These are phyloP conservation scores for Stictocephala bisonia DNA, from an alignment of 2,888 invertebrate genomes.

Conservation along the genomic window DNA sequence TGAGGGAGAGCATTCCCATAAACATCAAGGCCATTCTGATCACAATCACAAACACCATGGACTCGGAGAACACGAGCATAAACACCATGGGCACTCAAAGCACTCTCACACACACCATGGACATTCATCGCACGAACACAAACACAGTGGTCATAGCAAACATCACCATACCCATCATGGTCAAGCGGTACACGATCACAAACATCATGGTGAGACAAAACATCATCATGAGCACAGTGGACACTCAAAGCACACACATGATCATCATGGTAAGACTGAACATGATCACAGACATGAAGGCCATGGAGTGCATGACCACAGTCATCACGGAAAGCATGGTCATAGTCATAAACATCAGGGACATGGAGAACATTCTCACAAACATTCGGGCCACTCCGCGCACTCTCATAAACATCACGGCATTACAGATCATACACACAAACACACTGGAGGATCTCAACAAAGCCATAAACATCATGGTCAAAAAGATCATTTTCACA, in stretches of 20 bases:
- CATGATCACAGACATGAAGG: conserved; percentile 53
- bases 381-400: conserved; percentile 51
- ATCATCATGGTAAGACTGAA: conserved; percentile 49
- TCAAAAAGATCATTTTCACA: conserved; percentile 23
- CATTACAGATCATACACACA: conserved; percentile 50
- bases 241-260: conserved; percentile 43
- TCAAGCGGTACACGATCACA: conserved; percentile 50
- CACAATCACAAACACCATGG: conserved; percentile 55
- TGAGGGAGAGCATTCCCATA: conserved; percentile 47
- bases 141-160: conserved; percentile 41
- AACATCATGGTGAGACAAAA: conserved; percentile 49
- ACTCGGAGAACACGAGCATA: conserved; percentile 55
- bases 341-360: conserved; percentile 54
- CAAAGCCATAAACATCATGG: conserved; percentile 22
- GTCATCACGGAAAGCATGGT: conserved; percentile 52
- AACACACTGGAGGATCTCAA: not conserved
- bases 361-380: conserved; percentile 49
- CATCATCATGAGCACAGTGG: conserved; percentile 50
- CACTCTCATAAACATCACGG: conserved; percentile 54
- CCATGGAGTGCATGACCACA: conserved; percentile 49
- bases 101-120: conserved; percentile 35
- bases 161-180: conserved; percentile 54
- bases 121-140: conserved; percentile 29
- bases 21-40: conserved; percentile 50
- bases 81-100: conserved; percentile 50